Base-by-base conservation (phyloP, 1,140 invertebrate genomes). In the Zaprionus tsacasi region DNA sequence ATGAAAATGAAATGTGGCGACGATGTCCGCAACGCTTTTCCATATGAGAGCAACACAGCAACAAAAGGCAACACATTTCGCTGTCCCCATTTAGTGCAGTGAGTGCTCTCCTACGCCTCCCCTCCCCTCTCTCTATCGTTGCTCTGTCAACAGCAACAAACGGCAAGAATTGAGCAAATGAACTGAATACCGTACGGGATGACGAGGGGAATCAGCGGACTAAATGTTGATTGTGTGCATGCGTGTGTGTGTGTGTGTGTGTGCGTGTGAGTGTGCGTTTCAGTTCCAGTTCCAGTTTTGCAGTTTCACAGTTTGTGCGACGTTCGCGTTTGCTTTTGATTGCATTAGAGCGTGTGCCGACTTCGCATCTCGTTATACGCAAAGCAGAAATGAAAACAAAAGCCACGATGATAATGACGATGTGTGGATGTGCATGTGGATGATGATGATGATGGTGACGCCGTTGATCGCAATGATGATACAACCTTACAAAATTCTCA, bases 401-500 rank as follows among this genome's bases (percentile, higher is more conserved):
- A 88, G 82, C 60, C 78, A 83, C 45, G 66, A 48, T 43, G 25
- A 43, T 69, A 60, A 17, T 66, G 45, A 27, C 63, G 33, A 60
- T 59, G 35, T 55, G 56, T 60, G 25, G 60, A 55, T 57, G 38
- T 66, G 38, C 27, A 60, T 33, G 52, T 78, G 65, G 76, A 81
- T 73, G 60, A 15, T 52, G 65, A 57, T 54, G 48, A 48, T 61
- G 68, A 78, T 50, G 45, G 17, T 50, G 45, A 50, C 45, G 45
- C 45, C 45, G 45, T 50, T 50, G 45, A 50, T 50, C 45, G 45
- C 45, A 50, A 50, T 79, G 83, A 87, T 87, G 83, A 88, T 85
- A 89, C 85, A 88, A 88, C 81, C 85, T 88, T 88, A 89, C 85
- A 88, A 88, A 89, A 89, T 89, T 86, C 82, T 86, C 79, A 89